A percentile compares a stretch with the other conserved stretches of the same genome.
Conservation (phyloP, 1,140 invertebrate species). For the Drosophila ambigua region DNA sequence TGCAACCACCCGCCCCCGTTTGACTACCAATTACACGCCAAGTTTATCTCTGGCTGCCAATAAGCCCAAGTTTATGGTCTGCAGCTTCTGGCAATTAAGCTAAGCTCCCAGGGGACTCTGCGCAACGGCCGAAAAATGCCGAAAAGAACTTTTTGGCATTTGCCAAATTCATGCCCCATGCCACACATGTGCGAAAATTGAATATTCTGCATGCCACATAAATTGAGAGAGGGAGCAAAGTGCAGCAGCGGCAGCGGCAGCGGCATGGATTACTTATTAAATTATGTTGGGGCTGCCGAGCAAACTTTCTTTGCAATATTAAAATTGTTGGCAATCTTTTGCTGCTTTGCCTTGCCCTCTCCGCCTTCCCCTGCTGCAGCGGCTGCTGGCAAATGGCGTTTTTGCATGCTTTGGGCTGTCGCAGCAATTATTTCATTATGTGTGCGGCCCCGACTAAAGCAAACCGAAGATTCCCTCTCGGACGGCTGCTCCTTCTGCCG, state of each 20-base stretch:
- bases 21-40: constrained; percentile 65
- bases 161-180: neutral
- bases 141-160: constrained; percentile 36
- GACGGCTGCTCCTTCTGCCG: constrained; percentile 6
- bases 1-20: constrained; percentile 6
- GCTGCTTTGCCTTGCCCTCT: neutral
- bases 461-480: constrained; percentile 37
- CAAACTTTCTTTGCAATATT: constrained; percentile 58
- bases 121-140: neutral
- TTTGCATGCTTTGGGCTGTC: constrained; percentile 31
- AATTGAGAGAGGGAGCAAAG: constrained; percentile 35
- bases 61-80: constrained; percentile 71
- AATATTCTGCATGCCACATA: constrained; percentile 70
- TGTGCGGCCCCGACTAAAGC: constrained; percentile 43
- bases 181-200: constrained; percentile 52
- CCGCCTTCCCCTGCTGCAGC: neutral
- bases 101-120: constrained; percentile 45
- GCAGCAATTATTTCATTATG: constrained; percentile 77
- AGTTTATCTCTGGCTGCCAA: constrained; percentile 72
- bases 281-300: constrained; percentile 58
- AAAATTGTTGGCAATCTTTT: constrained; percentile 59
- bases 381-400: constrained; percentile 19
- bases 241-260: constrained; percentile 14
- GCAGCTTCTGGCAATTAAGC: constrained; percentile 63
- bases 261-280: constrained; percentile 68